phyloP scores from a whole-genome alignment of 2,797 vertebrate genomes.

The Melanogrammus aeglefinus region DNA sequence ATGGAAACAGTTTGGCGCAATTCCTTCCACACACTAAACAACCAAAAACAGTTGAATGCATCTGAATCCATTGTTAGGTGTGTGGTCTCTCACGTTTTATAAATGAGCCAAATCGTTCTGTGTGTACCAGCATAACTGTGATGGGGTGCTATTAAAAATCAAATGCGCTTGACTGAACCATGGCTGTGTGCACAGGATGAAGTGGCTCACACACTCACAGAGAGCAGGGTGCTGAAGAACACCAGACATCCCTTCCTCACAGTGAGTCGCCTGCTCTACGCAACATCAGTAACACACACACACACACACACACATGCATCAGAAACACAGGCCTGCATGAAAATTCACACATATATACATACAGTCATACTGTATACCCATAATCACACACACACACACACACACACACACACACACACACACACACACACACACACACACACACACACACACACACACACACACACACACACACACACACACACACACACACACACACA shows the following conservation, averaged over 20 bases:
- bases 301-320: background rate
- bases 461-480: background rate
- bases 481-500: background rate
- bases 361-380: background rate
- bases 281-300: background rate
- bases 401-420: background rate
- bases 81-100: too few relatives aligned
- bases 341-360: too few relatives aligned
- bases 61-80: too few relatives aligned
- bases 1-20: too few relatives aligned
- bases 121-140: background rate
- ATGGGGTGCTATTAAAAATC: background rate
- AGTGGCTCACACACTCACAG: slow-evolving; percentile 96
- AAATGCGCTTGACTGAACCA: background rate
- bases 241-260: slow-evolving; percentile 97
- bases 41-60: too few relatives aligned
- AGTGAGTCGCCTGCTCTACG: slow-evolving; percentile 75
- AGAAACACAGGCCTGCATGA: too few relatives aligned
- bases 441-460: background rate
- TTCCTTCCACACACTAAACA: too few relatives aligned
- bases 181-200: slow-evolving; percentile 81
- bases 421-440: background rate
- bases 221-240: slow-evolving; percentile 96
- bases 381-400: background rate
- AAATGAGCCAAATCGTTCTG: too few relatives aligned